Base-by-base conservation (phyloP, 2,888 invertebrate species). In the Halocaridina rubra region DNA sequence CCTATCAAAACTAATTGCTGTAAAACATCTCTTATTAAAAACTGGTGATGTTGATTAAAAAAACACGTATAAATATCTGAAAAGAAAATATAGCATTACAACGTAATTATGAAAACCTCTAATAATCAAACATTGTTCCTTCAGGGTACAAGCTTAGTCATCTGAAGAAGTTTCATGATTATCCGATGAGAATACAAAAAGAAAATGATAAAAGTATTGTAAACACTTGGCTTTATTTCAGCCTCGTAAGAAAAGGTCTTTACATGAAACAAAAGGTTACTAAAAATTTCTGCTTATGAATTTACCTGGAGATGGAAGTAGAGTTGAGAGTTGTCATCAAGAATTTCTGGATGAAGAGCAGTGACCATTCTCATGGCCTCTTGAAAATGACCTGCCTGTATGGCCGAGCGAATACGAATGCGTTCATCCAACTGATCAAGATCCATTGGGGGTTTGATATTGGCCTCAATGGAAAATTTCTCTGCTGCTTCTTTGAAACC, bases 281-380 rank as follows among this genome's bases (percentile, higher is more conserved):
- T 90, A 92, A 89, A 81, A 82, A 13, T 53, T 53, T 2, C 46
- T 46, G 46, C 46, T 46, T 46, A 1, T 1, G 46, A 30, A 81
- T 77, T 89, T 91, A 95, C 95, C 93, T 97, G 97, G 89, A 99
- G 93, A 91, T 98, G 98, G 90, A 99, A 99, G 90, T 97, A 98
- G 29, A 99, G 93, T 91, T 97, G 97, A 92, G 97, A 94, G 91
- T 99, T 97, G 91, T 97, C 97, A 90, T 98, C 98, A 87, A 99
- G 92, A 71, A 99, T 91, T 90, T 98, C 98, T 0, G 99, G 99
- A 91, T 98, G 97, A 69, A 98, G 91, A 88, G 97, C 95, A 91
- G 99, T 98, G 72, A 99, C 97, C 91, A 98, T 93, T 78, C 95
- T 94, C 30, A 98, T 98, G 0, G 98, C 98, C 90, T 97, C 97